Base-by-base conservation (phyloP, 2,113 vertebrate species). In the Pelvicachromis taeniatus region DNA sequence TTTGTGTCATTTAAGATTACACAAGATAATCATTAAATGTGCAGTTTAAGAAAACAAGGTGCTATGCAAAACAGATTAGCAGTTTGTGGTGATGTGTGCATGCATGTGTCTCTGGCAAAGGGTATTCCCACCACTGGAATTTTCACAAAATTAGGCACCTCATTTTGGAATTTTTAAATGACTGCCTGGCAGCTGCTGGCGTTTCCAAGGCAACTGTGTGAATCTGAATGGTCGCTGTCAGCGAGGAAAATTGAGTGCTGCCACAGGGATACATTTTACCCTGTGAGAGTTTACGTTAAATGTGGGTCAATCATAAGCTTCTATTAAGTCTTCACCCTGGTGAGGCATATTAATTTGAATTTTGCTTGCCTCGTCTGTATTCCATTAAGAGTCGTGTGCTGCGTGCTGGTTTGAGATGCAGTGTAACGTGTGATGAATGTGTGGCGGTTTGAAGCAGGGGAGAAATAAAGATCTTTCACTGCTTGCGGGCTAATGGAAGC, bases 181-280 rank as follows among this genome's bases (percentile, higher is more conserved):
- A 78, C 85, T 88, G 91, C 77, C 81, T 93, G 88, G 91, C 90
- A 91, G 90, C 94, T 85, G 93, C 91, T 75, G 87, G 88, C 59
- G 95, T 95, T 94, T 93, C 93, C 94, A 92, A 81, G 94, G 95
- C 93, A 95, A 95, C 95, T 61, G 83, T 91, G 89, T 91, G 92
- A 85, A 91, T 94, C 93, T 95, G 89, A 94, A 92, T 89, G 91
- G 93, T 87, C 84, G 83, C 91, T 93, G 93, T 92, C 89, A 81
- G 91, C 23, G 70, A 91, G 48, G 85, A 91, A 92, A 93, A 92
- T 80, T 86, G 91, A 93, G 85, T 86, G 38, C 89, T 88, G 87
- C 92, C 89, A 90, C 91, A 65, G 88, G 92, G 91, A 91, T 85
- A 90, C 56, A 17, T 89, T 93, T 89, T 89, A 85, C 88, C 90